Conservation (phyloP, 2,888 invertebrate species). For the Timema cristinae region DNA sequence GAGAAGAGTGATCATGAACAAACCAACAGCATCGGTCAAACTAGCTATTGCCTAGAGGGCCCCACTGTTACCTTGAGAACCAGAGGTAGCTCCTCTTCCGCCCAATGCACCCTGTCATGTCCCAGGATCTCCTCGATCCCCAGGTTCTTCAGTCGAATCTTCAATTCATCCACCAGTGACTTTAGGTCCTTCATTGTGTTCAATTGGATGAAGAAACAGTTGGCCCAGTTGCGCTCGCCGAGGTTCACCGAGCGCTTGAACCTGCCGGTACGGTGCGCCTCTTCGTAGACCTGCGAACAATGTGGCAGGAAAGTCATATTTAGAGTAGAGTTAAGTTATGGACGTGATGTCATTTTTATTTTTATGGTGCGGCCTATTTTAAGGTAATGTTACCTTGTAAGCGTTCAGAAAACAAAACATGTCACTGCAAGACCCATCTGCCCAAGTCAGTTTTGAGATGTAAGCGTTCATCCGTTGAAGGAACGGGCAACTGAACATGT, state of each 20-base stretch:
- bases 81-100: conserved; percentile 52
- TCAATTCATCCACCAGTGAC: conserved; percentile 66
- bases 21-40: not conserved
- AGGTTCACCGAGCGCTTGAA: conserved; percentile 46
- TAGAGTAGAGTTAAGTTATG: too few species aligned
- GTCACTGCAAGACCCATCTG: conserved; percentile 80
- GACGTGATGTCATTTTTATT: too few species aligned
- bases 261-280: too few species aligned
- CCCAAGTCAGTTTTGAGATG: conserved; percentile 74
- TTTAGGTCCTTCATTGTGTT: conserved; percentile 70
- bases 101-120: conserved; percentile 45
- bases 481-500: conserved; percentile 64
- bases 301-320: too few species aligned
- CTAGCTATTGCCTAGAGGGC: conserved; percentile 18
- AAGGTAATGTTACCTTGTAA: conserved; percentile 49
- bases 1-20: not conserved
- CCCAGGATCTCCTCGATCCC: conserved; percentile 56
- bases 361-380: too few species aligned
- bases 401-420: conserved; percentile 75
- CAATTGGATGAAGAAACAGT: conserved; percentile 63
- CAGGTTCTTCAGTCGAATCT: conserved; percentile 54
- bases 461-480: conserved; percentile 65
- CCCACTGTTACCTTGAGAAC: conserved; percentile 57
- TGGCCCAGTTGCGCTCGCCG: conserved; percentile 64
- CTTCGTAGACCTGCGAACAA: too few species aligned